Evolutionary conservation across 2,113 vertebrate species (phyloP).

Genomic region (Bagarius yarrelli): DNA sequence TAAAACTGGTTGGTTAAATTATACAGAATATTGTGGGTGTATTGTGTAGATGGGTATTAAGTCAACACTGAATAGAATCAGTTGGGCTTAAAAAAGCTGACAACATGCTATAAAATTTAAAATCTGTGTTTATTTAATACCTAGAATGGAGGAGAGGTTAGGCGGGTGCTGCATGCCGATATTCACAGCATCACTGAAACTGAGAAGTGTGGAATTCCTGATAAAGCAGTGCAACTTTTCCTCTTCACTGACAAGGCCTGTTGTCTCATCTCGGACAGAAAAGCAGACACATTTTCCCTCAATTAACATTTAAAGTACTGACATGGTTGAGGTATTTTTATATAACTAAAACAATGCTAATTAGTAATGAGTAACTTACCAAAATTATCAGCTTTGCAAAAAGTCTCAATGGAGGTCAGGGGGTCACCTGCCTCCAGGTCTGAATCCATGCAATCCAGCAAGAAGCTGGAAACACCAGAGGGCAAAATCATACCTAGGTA

Average conservation of each 20-base stretch:
- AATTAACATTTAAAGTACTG: not conserved
- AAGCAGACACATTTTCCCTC: not conserved
- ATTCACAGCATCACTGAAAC: constrained; percentile 74
- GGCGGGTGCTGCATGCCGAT: constrained; percentile 71
- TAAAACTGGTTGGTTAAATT: too few relatives aligned
- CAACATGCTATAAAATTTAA: too few relatives aligned
- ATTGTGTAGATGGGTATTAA: too few relatives aligned
- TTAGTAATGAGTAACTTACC: constrained; percentile 60
- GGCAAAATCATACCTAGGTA: constrained; percentile 64
- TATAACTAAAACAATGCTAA: not conserved
- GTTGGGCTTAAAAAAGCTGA: too few relatives aligned
- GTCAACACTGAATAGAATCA: too few relatives aligned
- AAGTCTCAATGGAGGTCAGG: constrained; percentile 78
- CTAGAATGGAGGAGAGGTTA: constrained; percentile 79
- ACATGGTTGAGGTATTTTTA: not conserved
- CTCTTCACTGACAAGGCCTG: constrained; percentile 11
- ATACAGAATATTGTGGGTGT: too few relatives aligned
- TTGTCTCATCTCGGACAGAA: constrained; percentile 30
- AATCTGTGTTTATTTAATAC: constrained; percentile 62
- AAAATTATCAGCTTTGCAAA: constrained; percentile 67
- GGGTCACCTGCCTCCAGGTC: constrained; percentile 44
- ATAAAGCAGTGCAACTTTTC: constrained; percentile 40
- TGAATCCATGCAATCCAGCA: constrained; percentile 63
- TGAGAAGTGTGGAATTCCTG: constrained; percentile 87
- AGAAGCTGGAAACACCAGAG: constrained; percentile 67